Evolutionary conservation across 2,113 vertebrate species (phyloP).

Genomic region (Chionodraco myersi): DNA sequence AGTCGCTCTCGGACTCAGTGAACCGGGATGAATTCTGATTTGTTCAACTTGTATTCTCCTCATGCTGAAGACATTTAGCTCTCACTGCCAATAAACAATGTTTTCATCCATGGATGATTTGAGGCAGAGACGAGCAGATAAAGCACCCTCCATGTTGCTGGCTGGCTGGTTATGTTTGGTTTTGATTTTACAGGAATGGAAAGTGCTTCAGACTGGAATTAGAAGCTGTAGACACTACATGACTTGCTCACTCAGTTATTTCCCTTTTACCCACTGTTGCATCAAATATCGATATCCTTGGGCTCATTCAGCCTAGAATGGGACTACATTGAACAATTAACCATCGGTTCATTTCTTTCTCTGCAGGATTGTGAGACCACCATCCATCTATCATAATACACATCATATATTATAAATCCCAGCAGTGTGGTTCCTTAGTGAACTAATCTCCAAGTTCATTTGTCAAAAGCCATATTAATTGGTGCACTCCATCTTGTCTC

Average conservation of each 20-base stretch:
- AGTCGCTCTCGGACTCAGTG: conserved; percentile 16
- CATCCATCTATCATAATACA: conserved; percentile 67
- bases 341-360: conserved; percentile 21
- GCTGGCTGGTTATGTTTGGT: conserved; percentile 17
- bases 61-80: conserved; percentile 41
- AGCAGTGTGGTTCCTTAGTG: conserved; percentile 40
- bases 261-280: conserved; percentile 20
- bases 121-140: conserved; percentile 32
- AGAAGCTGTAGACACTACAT: not conserved
- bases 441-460: conserved; percentile 64
- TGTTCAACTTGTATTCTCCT: conserved; percentile 38
- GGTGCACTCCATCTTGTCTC: conserved; percentile 67
- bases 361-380: conserved; percentile 4
- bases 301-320: not conserved
- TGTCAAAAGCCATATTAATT: conserved; percentile 69
- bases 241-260: conserved; percentile 7
- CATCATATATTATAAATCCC: conserved; percentile 60
- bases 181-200: conserved; percentile 29
- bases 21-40: conserved; percentile 48
- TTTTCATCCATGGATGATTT: conserved; percentile 42
- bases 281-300: conserved; percentile 38
- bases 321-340: conserved; percentile 34
- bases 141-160: conserved; percentile 20
- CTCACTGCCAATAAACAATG: conserved; percentile 52
- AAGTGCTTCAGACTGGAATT: conserved; percentile 23